Base-by-base conservation (phyloP, 1,140 invertebrate species). In the Trichomalopsis sarcophagae region DNA sequence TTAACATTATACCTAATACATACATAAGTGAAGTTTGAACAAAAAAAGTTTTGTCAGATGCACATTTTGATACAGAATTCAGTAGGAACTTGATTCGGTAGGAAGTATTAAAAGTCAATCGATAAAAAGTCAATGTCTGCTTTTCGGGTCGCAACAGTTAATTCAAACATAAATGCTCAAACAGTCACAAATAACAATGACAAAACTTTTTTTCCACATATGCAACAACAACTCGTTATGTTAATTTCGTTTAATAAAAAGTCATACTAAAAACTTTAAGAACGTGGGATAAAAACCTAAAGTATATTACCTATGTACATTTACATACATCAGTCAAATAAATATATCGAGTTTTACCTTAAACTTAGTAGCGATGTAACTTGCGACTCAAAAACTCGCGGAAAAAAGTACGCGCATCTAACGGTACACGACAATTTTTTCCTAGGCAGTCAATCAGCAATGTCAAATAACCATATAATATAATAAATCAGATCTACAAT, bases 241-340 rank as follows among this genome's bases (percentile, higher is more conserved):
- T 80, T 74, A 5, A 79, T 33, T 84, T 17, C 36, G 66, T 23
- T 69, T 30, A 14, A 50, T 14, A 36, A 85, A 75, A 81, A 27
- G 14, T 84, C 68, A 44, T 75, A 47, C 27, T 33, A 80, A 14
- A 79, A 84, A n/a, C 30, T 2, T 21, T 62, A 80, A 75, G 13
- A 44, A 44, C 75, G 44, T 55, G 44, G 40, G 23, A 66, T 30
- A 23, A 76, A 62, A 62, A 30, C 13, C 44, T 78, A 77, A 82
- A 82, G n/a, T 87, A 80, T 44, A 66, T 50, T 66, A 44, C 40
- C 40, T 91, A 91, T 91, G 91, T 89, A 91, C 92, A 92, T 92
- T 89, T 92, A 92, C 91, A 92, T n/a, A 83, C 69, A 86, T 92
- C 92, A 92, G 91, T 92, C 90, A 91, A 92, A 92, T 91, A 91